Base-by-base conservation (phyloP, 2,888 invertebrate genomes). In the Cheilosia scutellata region DNA sequence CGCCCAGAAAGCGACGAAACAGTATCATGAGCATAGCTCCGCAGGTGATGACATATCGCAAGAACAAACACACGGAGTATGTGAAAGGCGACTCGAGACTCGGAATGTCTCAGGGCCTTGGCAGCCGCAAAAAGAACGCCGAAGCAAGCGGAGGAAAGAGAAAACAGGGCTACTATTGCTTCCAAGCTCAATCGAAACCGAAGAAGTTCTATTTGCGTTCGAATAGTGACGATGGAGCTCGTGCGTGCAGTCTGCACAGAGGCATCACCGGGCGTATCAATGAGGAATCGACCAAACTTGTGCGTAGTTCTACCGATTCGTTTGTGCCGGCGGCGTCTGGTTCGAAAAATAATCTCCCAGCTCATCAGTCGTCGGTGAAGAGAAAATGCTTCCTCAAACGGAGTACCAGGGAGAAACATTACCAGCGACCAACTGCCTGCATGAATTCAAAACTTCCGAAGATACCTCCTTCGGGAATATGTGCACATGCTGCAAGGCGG, bases 1-100 rank as follows among this genome's bases (percentile, higher is more conserved):
- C 42, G 16, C 47, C 16, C 1, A 78, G 74, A n/a, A 72, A 74
- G n/a, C 53, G 84, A n/a, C 70, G 84, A 1, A 84, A 84, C 53
- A 84, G 84, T n/a, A 72, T 75, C 16, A 78, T 79, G 47, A 49
- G 68, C 9, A 76, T 83, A 11, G 63, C 60, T 3, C 49, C 71
- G 0, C 51, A 80, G 6, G 58, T 27, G 11, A 51, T 53, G 6
- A 16, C 42, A 2, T 51, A 66, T 53, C 72, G 65, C 1, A 79
- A 72, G 27, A 66, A 66, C 16, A 72, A 63, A n/a, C 40, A 57
- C 16, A 25, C 49, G 0, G 71, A 79, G 0, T 57, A 57, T 31
- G 13, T 16, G 1, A 47, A 57, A 7, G 40, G n/a, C 2, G 78
- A 71, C 4, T n/a, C 40, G 2, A 16, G 27, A 20, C 25, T 9